Conservation (phyloP, 30 jellyfish, hydroid and myxozoan genomes). For the Aurelia sp. region DNA sequence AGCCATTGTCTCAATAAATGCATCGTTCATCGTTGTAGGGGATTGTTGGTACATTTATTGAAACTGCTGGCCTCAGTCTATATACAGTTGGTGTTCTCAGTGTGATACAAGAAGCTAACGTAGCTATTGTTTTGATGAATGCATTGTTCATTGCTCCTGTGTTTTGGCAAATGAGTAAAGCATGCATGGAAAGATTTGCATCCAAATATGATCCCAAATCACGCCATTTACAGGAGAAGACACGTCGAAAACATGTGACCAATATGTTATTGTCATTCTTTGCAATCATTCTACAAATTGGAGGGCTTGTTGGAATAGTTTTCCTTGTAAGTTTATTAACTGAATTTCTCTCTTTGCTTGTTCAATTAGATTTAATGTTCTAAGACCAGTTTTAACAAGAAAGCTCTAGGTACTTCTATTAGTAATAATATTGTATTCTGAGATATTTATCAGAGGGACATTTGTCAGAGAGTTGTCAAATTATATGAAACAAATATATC, state of each 20-base stretch:
- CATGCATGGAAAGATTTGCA: slow-evolving; percentile 60
- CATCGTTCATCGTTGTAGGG: slow-evolving; percentile 60
- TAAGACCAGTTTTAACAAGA: too few species aligned
- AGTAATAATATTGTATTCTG: too few species aligned
- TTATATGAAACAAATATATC: too few species aligned
- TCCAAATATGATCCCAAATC: slow-evolving; percentile 49
- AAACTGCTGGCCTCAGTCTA: slow-evolving; percentile 88
- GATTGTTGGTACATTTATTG: slow-evolving; percentile 75
- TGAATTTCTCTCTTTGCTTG: not conserved
- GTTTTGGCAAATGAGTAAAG: slow-evolving; percentile 85
- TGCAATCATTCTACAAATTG: slow-evolving; percentile 85
- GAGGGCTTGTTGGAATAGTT: slow-evolving; percentile 89
- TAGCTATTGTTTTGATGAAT: slow-evolving; percentile 82
- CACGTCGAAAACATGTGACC: slow-evolving; percentile 64
- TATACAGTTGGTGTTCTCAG: slow-evolving; percentile 82
- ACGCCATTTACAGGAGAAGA: slow-evolving; percentile 29
- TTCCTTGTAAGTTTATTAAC: slow-evolving; percentile 71
- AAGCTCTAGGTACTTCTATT: too few species aligned
- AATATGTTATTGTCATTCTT: slow-evolving; percentile 73
- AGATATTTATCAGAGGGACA: too few species aligned
- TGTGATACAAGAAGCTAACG: slow-evolving; percentile 71
- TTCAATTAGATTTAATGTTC: too few species aligned
- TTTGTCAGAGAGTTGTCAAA: too few species aligned
- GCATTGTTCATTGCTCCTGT: slow-evolving; percentile 91
- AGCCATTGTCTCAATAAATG: too few species aligned